Evolutionary conservation across 2,113 vertebrate species (phyloP).

Genomic region (Gnathonemus echidnorhynchus): DNA sequence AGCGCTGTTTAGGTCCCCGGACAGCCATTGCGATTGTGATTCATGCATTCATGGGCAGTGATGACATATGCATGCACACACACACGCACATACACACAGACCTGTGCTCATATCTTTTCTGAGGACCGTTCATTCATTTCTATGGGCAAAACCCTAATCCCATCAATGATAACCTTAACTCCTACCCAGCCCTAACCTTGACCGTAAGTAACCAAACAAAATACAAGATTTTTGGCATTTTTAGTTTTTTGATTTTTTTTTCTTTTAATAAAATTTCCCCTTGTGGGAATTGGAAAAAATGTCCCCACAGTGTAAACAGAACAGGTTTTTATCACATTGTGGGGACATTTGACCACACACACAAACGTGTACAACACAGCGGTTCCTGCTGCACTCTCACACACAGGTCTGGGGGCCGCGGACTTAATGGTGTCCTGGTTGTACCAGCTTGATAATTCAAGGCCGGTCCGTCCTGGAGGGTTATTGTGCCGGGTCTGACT

Average conservation of each 20-base stretch:
- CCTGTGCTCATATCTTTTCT: too few species aligned
- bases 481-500: background rate
- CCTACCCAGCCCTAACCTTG: too few species aligned
- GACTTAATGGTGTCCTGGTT: background rate
- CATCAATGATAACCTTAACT: too few species aligned
- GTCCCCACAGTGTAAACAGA: background rate
- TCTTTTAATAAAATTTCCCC: too few species aligned
- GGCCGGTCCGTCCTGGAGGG: background rate
- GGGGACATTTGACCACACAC: background rate
- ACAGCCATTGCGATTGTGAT: conserved; percentile 1
- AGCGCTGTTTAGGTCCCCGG: background rate
- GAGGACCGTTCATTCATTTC: too few species aligned
- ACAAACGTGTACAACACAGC: background rate
- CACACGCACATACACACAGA: background rate
- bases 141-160: too few species aligned
- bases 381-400: background rate
- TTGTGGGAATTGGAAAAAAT: too few species aligned
- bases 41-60: background rate
- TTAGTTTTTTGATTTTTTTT: too few species aligned
- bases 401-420: background rate
- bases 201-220: too few species aligned
- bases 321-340: background rate
- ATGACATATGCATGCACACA: background rate
- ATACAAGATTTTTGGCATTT: too few species aligned
- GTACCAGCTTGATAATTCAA: too few species aligned